phyloP scores from a whole-genome alignment of 2,113 vertebrate species.

The Orthonyx spaldingii region DNA sequence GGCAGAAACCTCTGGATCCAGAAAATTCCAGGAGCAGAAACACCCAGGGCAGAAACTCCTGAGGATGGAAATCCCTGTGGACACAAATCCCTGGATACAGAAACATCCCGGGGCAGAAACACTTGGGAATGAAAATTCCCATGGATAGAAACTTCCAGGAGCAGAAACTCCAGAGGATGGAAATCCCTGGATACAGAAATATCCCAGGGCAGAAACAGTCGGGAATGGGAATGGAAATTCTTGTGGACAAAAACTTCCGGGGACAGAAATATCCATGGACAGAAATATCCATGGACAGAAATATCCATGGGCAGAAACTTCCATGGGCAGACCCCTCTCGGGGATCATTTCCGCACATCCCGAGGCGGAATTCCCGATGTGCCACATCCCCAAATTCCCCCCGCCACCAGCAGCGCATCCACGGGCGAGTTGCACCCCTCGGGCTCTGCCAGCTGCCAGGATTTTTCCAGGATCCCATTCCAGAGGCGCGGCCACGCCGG shows the following conservation, averaged over 20 bases:
- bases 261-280: background rate
- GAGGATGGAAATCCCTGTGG: too few relatives aligned
- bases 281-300: background rate
- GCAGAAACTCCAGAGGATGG: background rate
- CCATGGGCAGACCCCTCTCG: too few relatives aligned
- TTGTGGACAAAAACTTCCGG: rapidly evolving
- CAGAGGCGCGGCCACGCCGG: background rate
- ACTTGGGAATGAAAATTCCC: background rate
- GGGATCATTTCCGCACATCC: background rate
- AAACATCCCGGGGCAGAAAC: background rate
- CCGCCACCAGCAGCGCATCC: rapidly evolving
- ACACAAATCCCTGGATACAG: too few relatives aligned
- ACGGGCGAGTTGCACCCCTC: background rate
- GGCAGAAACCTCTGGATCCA: too few relatives aligned
- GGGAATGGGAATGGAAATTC: background rate
- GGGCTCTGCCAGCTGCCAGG: background rate
- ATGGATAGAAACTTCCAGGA: background rate
- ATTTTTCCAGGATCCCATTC: background rate
- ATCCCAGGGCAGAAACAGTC: background rate
- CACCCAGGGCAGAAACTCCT: too few relatives aligned
- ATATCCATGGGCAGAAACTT: background rate
- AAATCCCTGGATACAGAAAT: background rate
- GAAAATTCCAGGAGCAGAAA: background rate
- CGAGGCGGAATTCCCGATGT: background rate
- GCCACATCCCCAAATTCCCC: background rate